Conservation (phyloP, 2,888 invertebrate genomes). For the Clostera curtula region DNA sequence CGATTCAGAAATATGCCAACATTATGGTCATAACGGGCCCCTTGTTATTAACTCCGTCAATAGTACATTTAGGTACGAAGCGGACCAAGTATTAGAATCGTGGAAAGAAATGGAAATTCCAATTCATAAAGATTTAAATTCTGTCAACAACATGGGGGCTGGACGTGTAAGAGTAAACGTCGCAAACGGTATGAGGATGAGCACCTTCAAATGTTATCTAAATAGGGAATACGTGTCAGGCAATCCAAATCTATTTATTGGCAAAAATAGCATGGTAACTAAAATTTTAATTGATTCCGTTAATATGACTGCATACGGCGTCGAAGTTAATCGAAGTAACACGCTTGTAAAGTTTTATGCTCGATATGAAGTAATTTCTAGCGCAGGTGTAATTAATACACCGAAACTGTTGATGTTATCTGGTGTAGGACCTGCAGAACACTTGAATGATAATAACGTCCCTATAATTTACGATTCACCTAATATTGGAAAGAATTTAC, state of each 20-base stretch:
- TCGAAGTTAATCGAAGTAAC: constrained; percentile 10
- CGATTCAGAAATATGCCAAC: constrained; percentile 21
- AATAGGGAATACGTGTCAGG: too few species aligned
- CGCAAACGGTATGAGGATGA: constrained; percentile 56
- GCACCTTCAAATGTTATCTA: constrained; percentile 76
- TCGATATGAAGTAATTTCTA: constrained; percentile 43
- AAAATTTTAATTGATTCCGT: constrained; percentile 12
- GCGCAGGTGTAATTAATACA: constrained; percentile 47
- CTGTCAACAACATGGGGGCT: constrained; percentile 51
- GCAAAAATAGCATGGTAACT: constrained; percentile 10
- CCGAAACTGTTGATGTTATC: constrained; percentile 52
- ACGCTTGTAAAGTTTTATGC: constrained; percentile 4
- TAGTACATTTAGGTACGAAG: constrained; percentile 40
- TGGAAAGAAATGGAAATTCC: constrained; percentile 60
- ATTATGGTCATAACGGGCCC: constrained; percentile 58
- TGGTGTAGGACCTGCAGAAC: constrained; percentile 48
- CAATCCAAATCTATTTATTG: constrained; percentile 15
- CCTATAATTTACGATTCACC: constrained; percentile 35
- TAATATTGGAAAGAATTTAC: constrained; percentile 49
- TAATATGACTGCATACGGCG: constrained; percentile 10
- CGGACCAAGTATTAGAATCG: constrained; percentile 36
- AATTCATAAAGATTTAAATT: constrained; percentile 47
- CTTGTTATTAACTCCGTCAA: constrained; percentile 58
- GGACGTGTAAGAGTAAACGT: constrained; percentile 60
- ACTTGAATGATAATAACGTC: constrained; percentile 40